A percentile compares a stretch with the other conserved stretches of the same genome.
Conservation (phyloP, 1,140 invertebrate species). For the Octopus sinensis region DNA sequence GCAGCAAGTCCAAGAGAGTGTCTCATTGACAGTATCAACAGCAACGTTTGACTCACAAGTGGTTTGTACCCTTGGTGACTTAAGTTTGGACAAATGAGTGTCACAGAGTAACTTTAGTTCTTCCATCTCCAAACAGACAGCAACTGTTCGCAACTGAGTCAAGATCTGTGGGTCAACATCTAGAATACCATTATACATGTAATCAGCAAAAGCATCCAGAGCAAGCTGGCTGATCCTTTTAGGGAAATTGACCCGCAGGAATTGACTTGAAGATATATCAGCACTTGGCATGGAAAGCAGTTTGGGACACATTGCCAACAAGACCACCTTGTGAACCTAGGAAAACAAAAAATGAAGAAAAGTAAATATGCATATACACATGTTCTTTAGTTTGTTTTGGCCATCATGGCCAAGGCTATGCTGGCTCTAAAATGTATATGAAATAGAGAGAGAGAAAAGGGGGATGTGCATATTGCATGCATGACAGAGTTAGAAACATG, state of each 20-base stretch:
- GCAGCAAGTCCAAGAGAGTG: too few relatives aligned
- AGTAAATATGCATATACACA: too few relatives aligned
- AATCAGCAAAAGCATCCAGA: neutral
- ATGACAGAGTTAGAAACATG: too few relatives aligned
- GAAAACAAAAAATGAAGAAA: too few relatives aligned
- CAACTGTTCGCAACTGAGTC: neutral
- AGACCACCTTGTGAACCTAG: neutral
- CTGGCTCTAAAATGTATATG: too few relatives aligned
- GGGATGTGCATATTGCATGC: too few relatives aligned
- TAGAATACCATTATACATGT: neutral
- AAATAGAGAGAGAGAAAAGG: too few relatives aligned
- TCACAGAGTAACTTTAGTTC: neutral
- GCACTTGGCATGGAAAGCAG: neutral
- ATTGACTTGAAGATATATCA: neutral
- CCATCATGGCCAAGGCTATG: too few relatives aligned
- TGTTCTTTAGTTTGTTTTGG: too few relatives aligned
- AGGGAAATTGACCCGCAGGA: neutral
- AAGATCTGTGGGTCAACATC: neutral
- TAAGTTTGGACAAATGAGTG: neutral
- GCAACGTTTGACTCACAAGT: too few relatives aligned
- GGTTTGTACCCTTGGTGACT: neutral
- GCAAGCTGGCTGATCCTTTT: too few relatives aligned
- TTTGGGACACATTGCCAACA: neutral
- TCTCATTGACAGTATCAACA: too few relatives aligned
- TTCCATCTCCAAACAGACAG: neutral